Base-by-base conservation (phyloP, 30 jellyfish, hydroid and myxozoan species). In the Hydractinia echinata region DNA sequence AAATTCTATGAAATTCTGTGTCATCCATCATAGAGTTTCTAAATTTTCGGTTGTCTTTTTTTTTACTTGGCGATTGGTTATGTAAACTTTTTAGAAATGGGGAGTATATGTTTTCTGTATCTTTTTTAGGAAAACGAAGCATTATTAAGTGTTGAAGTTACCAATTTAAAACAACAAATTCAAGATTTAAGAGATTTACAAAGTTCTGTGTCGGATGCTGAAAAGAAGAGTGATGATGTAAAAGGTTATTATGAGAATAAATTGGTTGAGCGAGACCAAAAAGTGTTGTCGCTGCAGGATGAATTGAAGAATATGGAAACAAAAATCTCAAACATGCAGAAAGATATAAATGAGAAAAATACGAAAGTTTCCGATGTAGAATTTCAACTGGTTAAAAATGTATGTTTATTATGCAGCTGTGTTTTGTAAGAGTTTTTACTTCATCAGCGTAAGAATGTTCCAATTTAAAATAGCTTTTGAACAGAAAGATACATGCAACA, bases 311-410 rank as follows among this genome's bases (percentile, higher is more conserved):
- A 66, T 83, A 74, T 9, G 62, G 78, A 80, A 89, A 81, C 50
- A n/a, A 64, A 13, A 64, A 64, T 64, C 10, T 64, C 18, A 13
- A 64, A 51, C 19, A 44, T 64, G 10, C 66, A 62, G 68, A 84
- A 77, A 8, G 84, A 88, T 10, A 44, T 88, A 66, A 71, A 76
- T 51, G 79, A 84, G 8, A 73, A 66, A 50, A 83, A 66, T 7
- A 55, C 89, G 7, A 76, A 70, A 9, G 67, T 49, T 39, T 54
- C 85, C 49, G 87, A 88, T 4, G 44, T 88, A 74, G 89, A 88
- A 54, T 88, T 76, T 73, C 92, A 88, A 60, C 66, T 82, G 18
- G 69, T 61, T 82, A 88, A 88, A 88, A 81, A 80, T 58, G 96
- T 88, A 77, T 60, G 85, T 68, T 20, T 8, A 64, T 51, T 64